These are phyloP conservation scores for Sarcophaga variegata DNA, from an alignment of 2,888 invertebrate species.

Conservation along the genomic window DNA sequence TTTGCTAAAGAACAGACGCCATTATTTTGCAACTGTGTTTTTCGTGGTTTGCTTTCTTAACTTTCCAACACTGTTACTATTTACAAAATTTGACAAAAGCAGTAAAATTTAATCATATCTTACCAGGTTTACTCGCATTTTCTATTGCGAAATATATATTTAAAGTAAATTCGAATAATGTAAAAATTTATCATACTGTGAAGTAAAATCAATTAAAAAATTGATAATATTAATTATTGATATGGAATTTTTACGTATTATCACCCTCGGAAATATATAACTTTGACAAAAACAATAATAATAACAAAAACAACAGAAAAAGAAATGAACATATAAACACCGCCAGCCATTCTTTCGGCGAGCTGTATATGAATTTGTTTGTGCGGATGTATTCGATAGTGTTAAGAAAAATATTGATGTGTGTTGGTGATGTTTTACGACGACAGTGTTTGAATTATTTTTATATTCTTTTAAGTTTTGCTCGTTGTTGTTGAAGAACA, in stretches of 20 bases:
- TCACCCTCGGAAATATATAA: constrained; percentile 17
- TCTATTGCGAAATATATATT: neutral
- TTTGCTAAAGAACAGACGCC: neutral
- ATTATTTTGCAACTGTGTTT: constrained; percentile 26
- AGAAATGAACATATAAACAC: constrained; percentile 13
- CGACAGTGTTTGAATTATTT: constrained; percentile 61
- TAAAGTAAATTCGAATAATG: neutral
- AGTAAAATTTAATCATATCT: constrained; percentile 1
- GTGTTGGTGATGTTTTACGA: constrained; percentile 28
- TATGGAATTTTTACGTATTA: constrained; percentile 1
- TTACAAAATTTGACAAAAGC: constrained; percentile 3
- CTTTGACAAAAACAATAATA: constrained; percentile 40
- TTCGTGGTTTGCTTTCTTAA: neutral
- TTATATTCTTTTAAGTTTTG: constrained; percentile 57
- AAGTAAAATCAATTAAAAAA: constrained; percentile 21
- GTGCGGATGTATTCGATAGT: constrained; percentile 17
- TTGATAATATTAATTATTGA: constrained; percentile 42
- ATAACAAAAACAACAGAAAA: constrained; percentile 15
- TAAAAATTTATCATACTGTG: constrained; percentile 4
- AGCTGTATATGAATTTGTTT: constrained; percentile 8
- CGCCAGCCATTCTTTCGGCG: neutral
- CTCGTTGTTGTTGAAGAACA: constrained; percentile 50
- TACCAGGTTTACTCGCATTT: constrained; percentile 15
- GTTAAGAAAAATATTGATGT: constrained; percentile 51
- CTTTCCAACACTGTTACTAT: constrained; percentile 17